Evolutionary conservation across 1,140 invertebrate genomes (phyloP), one percentile per base, ranked within the genome.

Genomic region (Procambarus clarkii): DNA sequence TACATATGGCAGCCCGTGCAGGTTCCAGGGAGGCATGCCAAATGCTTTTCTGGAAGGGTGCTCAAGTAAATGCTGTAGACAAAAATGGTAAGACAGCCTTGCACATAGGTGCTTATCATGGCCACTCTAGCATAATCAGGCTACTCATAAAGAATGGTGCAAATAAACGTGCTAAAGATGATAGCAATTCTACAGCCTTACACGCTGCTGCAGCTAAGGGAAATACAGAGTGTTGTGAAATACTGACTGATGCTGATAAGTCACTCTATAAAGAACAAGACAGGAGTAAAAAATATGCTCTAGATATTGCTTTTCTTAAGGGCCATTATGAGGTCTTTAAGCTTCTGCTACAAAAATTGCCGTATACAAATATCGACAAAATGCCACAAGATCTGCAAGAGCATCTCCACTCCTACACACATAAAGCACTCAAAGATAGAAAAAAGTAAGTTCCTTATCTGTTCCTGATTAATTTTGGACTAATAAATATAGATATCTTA

Each of bases 121-220:
- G 83, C 48, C 69, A 85, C 45, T 69, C n/a, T 8, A 24, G 13
- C n/a, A 54, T 60, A 13, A 8, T 85, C 45, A 71, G 48, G 83
- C 45, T 85, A 3, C 45, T 85, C 21, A 69, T 85, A 64, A 85
- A 85, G 24, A 11, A 21, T 18, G 69, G 44, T 45, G 71, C 71
- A 21, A 48, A 45, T n/a, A 85, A 48, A 13, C 83, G 83, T 24
- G 64, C 71, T 15, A 76, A 74, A 74, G 83, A 85, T 64, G 78
- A 88, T 21, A 80, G 46, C 3, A 80, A 80, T 3, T 80, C 50
- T 7, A 80, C 78, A n/a, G 86, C 86, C 9, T 60, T 88, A 3
- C 86, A 88, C 46, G 77, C 76, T n/a, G 86, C 86, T 64, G 86
- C 86, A 9, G 34, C n/a, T 46, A 88, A 60, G 34, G 86, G 86